Percentiles rank a stretch among this genome's conserved stretches.
Evolutionary conservation across 2,113 vertebrate species (phyloP).

Genomic region (Seriola dumerili): DNA sequence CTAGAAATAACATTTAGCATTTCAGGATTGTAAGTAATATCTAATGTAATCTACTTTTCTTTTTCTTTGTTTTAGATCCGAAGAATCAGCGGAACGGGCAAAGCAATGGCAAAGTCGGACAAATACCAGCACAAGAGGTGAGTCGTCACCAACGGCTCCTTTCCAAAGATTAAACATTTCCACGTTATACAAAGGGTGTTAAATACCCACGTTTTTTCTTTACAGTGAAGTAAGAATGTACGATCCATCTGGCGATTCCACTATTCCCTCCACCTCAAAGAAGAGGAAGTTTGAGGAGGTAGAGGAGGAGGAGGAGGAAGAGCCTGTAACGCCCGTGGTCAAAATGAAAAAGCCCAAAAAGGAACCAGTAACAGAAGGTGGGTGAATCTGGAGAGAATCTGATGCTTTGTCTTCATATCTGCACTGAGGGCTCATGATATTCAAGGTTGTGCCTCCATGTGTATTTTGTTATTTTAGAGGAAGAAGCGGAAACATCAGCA

Average conservation of each 20-base stretch:
- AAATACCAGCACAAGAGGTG: conserved; percentile 98
- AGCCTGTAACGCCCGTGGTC: conserved; percentile 55
- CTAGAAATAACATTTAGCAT: neutral
- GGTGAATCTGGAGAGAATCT: neutral
- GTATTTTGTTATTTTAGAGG: conserved; percentile 22
- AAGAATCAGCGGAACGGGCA: conserved; percentile 96
- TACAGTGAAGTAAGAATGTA: conserved; percentile 92
- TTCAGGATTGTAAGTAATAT: neutral
- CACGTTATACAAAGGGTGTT: neutral
- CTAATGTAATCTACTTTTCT: no score
- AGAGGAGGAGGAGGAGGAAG: conserved; percentile 83
- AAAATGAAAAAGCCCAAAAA: conserved; percentile 91
- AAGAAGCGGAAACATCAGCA: conserved; percentile 61
- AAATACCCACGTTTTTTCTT: neutral
- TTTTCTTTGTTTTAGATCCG: conserved; percentile 84
- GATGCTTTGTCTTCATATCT: neutral
- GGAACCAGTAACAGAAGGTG: conserved; percentile 79
- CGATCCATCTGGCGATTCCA: conserved; percentile 95
- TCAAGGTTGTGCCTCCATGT: neutral
- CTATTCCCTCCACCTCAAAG: conserved; percentile 90
- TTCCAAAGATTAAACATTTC: neutral
- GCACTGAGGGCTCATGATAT: neutral
- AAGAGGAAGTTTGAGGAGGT: conserved; percentile 94
- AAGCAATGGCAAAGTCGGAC: conserved; percentile 92
- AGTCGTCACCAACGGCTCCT: conserved; percentile 9